Conservation (phyloP, 2,888 invertebrate genomes). For the Timandra comae region DNA sequence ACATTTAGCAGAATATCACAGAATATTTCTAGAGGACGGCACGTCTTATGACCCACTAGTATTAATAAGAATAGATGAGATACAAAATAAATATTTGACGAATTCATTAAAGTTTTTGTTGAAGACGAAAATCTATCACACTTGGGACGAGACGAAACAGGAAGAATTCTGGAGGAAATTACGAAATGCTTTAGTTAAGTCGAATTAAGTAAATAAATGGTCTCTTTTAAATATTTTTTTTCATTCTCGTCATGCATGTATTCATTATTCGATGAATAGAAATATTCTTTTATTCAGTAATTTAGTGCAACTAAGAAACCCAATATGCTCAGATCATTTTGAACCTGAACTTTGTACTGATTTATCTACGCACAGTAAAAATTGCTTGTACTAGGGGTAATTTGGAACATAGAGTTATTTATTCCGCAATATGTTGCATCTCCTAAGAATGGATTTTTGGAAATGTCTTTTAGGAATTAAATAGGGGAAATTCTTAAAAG, state of each 20-base stretch:
- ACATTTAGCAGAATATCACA: conserved; percentile 80
- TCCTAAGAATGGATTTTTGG: no score
- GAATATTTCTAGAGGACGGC: conserved; percentile 77
- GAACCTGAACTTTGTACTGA: not conserved
- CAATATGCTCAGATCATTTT: no score
- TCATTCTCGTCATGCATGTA: no score
- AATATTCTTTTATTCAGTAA: not conserved
- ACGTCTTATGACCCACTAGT: conserved; percentile 77
- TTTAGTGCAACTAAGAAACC: not conserved
- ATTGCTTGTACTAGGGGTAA: no score
- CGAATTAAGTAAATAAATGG: conserved; percentile 18
- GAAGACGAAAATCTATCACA: conserved; percentile 79
- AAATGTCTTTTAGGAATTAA: no score
- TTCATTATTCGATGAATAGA: not conserved
- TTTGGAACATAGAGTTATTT: no score
- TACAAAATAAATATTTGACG: conserved; percentile 72
- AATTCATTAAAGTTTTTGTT: conserved; percentile 78
- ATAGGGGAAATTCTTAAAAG: no score
- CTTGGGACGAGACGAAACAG: conserved; percentile 73
- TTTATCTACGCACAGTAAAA: not conserved
- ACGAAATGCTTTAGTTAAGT: conserved; percentile 42
- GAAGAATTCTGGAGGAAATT: conserved; percentile 66
- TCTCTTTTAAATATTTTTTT: no score
- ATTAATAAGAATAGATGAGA: conserved; percentile 78
- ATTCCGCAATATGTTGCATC: no score